phyloP scores from a whole-genome alignment of 2,888 invertebrate genomes.

The Eumacrocentrus americanus region DNA sequence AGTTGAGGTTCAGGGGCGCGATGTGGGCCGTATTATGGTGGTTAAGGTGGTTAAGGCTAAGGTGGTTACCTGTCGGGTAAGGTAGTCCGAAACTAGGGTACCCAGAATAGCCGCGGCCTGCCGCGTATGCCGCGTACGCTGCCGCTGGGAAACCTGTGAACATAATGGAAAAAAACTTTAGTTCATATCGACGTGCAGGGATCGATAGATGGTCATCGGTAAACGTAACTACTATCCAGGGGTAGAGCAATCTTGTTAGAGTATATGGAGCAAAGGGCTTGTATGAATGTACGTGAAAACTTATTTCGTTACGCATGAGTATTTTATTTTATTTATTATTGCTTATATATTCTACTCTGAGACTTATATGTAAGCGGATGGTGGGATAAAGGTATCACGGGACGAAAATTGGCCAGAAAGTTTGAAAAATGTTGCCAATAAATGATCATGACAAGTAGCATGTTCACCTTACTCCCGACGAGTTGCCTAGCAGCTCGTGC shows the following conservation, averaged over 20 bases:
- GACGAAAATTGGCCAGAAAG: conserved; percentile 7
- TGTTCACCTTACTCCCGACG: too few species aligned
- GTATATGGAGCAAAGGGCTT: too few species aligned
- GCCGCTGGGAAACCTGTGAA: conserved; percentile 89
- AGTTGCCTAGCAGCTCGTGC: too few species aligned
- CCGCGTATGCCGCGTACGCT: conserved; percentile 95
- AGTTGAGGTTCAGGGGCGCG: conserved; percentile 63
- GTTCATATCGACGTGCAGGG: too few species aligned
- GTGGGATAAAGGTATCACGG: conserved; percentile 9
- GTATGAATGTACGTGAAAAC: too few species aligned
- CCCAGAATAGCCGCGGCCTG: conserved; percentile 95
- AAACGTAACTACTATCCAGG: too few species aligned
- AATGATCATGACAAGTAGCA: too few species aligned
- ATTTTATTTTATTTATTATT: too few species aligned
- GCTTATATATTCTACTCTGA: too few species aligned
- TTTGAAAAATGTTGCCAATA: conserved; percentile 11
- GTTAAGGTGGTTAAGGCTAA: conserved; percentile 76
- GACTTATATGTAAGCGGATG: background rate
- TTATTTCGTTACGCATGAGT: too few species aligned
- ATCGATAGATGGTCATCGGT: too few species aligned
- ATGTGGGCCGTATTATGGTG: conserved; percentile 61
- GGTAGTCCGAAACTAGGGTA: conserved; percentile 98
- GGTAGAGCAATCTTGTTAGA: too few species aligned
- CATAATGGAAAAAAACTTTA: conserved; percentile 37
- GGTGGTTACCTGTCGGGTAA: conserved; percentile 95